Base-by-base conservation (phyloP, 2,888 invertebrate species). In the Scrobipalpa costella region DNA sequence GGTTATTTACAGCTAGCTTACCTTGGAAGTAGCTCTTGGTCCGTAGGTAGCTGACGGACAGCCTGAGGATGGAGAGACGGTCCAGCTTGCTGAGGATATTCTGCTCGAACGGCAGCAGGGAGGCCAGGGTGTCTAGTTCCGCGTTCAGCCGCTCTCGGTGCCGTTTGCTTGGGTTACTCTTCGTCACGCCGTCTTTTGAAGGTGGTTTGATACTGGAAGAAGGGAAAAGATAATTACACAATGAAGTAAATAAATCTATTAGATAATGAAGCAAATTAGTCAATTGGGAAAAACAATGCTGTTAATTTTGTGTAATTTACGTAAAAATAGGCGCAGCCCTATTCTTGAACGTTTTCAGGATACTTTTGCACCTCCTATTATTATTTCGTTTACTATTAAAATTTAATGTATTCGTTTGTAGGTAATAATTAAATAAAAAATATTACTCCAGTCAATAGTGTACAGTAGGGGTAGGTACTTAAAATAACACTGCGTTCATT, bases 1-100 rank as follows among this genome's bases (percentile, higher is more conserved):
- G 1, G 3, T 40, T 7, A 9, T 7, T 27, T 13, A 3, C 11
- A n/a, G 7, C 27, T 15, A 34, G 75, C 94, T 93, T 91, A 99
- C 99, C 98, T 96, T 99, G 98, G 93, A 99, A 99, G 93, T 99
- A 99, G 92, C 98, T 98, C 93, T 99, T 99, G 81, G 98, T 99
- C 79, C 99, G 95, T 76, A 99, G 94, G 89, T 99, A 99, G 93
- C 98, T 98, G 90, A 99, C 99, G 63, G 98, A 98, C 70, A 99
- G 95, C 82, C 99, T 94, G 76, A 99, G 94, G 79, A 99, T 99
- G 84, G 98, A 99, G 73, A 99, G 95, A 78, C 99, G 95, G 93
- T 99, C 99, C 84, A 99, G 93, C 92, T 99, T 99, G 87, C 98
- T 98, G 75, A 99, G 95, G 84, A 99, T 98, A 88, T 98, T 98